Base-by-base conservation (phyloP, 1,140 invertebrate genomes). In the Drosophila fuyamai region DNA sequence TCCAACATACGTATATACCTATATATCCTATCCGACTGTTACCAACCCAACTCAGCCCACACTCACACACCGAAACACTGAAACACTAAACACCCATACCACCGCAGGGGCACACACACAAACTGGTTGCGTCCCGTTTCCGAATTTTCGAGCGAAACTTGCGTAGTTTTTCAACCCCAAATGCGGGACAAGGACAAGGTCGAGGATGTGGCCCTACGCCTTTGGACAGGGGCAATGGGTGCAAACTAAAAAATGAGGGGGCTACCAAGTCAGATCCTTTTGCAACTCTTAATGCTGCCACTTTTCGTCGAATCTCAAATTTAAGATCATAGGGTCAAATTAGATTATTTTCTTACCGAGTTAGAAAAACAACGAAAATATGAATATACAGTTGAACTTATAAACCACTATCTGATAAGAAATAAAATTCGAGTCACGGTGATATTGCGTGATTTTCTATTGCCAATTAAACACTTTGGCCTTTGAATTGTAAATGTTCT, bases 91-190 rank as follows among this genome's bases (percentile, higher is more conserved):
- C 38, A 68, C 16, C 41, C 16, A 10, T 12, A 23, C 35, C 8
- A 12, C 41, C 10, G 16, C 32, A 10, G 29, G 38, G 14, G 38
- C 29, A 36, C 32, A 32, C 54, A 60, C 46, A 67, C 38, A 48
- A 70, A 40, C 44, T 40, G 38, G 41, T 18, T 14, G 50, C 50
- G 78, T 85, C 82, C 82, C 78, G 61, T 85, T 85, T 81, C 14
- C 32, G 72, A 79, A 79, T 72, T 81, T 81, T 78, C 27, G 46
- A 63, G 47, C 56, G 23, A 47, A 54, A 59, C 55, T 62, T 61
- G 73, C 48, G 60, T 75, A 63, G 72, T 56, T 84, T 77, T 78
- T 86, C 82, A 81, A 86, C 82, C 82, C 82, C 65, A 55, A 56
- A 71, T 71, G 50, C 68, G 65, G 68, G 68, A 71, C 68, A 71